Evolutionary conservation across 2,888 invertebrate genomes (phyloP), one percentile per base, ranked within the genome.

Genomic region (Diogma glabrata): DNA sequence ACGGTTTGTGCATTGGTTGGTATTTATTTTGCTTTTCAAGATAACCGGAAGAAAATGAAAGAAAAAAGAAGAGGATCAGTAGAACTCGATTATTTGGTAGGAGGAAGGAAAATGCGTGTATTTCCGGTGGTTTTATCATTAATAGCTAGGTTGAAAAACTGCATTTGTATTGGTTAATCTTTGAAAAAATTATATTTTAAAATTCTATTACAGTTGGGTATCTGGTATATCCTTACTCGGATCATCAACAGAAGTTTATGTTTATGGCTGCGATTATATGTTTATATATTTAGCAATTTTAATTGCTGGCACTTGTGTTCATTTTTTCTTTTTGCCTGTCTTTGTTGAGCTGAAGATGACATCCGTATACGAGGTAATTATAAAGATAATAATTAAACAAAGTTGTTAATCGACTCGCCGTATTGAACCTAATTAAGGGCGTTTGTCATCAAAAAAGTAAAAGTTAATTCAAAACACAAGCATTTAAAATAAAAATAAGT

Each of bases 51-150:
- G 7, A 43, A 22, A n/a, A n/a, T 2, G n/a, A 2, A 43, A 7
- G 43, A n/a, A 7, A 22, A 20, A 10, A 43, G n/a, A 12, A 19
- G 40, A 4, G 40, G 40, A 10, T 20, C 52, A 16, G 49, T 30
- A 10, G 51, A 24, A 46, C 75, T 76, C 61, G 81, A 81, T 59
- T 86, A 87, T 61, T 72, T 87, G 20, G 76, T 87, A 46, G 87
- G 85, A 4, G 82, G 82, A 47, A 72, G 85, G 60, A 80, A 78
- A 57, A 84, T 87, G 84, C 75, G 77, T 57, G 77, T 80, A 2
- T 72, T 87, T 59, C 87, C 87, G 0, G 81, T 87, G 49, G 76
- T 84, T 28, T 77, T 87, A 76, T 87, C 87, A 0, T 73, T 88
- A 12, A 79, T 87, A 53, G 87, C 88, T 16, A 86, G 81, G n/a